phyloP scores from a whole-genome alignment of 2,113 vertebrate genomes.

The Gnathochromis pfefferi region DNA sequence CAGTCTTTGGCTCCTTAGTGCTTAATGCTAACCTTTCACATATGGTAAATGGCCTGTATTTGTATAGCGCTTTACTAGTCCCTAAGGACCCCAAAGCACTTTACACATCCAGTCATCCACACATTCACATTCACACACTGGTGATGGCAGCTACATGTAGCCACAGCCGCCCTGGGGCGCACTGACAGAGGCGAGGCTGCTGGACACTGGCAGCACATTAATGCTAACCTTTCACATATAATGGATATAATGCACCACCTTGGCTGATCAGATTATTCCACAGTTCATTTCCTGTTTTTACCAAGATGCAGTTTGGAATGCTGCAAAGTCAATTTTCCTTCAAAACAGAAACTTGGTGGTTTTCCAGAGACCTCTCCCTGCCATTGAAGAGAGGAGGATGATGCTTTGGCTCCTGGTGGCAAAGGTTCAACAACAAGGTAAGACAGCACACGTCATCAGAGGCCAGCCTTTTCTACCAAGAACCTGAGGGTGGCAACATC shows the following conservation, averaged over 20 bases:
- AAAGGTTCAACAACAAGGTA: not conserved
- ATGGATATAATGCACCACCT: not conserved
- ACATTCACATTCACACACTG: rapidly evolving
- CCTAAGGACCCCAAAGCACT: rapidly evolving
- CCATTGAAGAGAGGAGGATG: not conserved
- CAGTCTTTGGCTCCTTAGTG: rapidly evolving
- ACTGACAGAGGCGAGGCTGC: not conserved
- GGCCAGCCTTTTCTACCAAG: not conserved
- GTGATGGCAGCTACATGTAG: not conserved
- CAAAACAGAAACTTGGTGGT: not conserved
- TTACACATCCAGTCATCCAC: not conserved
- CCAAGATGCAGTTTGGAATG: not conserved
- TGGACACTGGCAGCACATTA: rapidly evolving
- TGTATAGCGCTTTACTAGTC: rapidly evolving
- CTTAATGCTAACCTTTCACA: not conserved
- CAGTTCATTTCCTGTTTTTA: not conserved
- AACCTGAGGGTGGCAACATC: not conserved
- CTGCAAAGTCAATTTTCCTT: not conserved
- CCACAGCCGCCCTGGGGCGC: rapidly evolving
- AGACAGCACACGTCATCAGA: not conserved
- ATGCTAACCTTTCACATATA: not conserved
- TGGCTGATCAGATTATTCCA: not conserved
- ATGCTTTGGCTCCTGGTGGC: not conserved
- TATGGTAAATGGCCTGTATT: not conserved
- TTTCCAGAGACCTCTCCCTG: not conserved